Evolutionary conservation across 2,888 invertebrate genomes (phyloP).

Genomic region (Yponomeuta malinellus): DNA sequence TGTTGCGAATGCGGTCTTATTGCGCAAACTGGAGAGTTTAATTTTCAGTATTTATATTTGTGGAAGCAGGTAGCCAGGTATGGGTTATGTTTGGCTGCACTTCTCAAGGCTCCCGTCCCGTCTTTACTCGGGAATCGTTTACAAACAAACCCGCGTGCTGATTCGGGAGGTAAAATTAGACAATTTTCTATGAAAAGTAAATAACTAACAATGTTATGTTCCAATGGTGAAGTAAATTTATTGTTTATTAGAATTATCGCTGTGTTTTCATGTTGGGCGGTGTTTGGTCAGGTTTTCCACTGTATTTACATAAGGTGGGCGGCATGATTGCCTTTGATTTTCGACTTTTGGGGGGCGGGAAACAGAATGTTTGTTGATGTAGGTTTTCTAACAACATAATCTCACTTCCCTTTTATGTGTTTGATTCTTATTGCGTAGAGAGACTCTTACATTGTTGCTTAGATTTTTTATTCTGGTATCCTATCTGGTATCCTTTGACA

Average conservation of each 20-base stretch:
- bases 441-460: too few relatives aligned
- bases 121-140: conserved; percentile 48
- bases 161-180: conserved; percentile 58
- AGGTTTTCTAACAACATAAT: not conserved
- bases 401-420: too few relatives aligned
- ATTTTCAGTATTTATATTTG: conserved; percentile 23
- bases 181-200: conserved; percentile 54
- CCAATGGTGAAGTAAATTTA: conserved; percentile 24
- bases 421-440: too few relatives aligned
- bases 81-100: conserved; percentile 59
- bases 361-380: not conserved
- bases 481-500: too few relatives aligned
- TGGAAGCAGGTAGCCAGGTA: conserved; percentile 30
- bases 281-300: conserved; percentile 10
- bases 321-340: not conserved
- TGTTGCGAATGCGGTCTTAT: not conserved
- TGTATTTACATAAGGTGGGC: conserved; percentile 7
- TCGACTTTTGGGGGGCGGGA: not conserved
- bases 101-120: conserved; percentile 54
- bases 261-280: not conserved
- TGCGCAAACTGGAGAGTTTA: not conserved
- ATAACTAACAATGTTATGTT: conserved; percentile 36
- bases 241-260: not conserved
- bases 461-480: too few relatives aligned
- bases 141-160: conserved; percentile 59